Evolutionary conservation across 1,140 invertebrate species (phyloP), one percentile per base, ranked within the genome.

Genomic region (Zaprionus africanus): DNA sequence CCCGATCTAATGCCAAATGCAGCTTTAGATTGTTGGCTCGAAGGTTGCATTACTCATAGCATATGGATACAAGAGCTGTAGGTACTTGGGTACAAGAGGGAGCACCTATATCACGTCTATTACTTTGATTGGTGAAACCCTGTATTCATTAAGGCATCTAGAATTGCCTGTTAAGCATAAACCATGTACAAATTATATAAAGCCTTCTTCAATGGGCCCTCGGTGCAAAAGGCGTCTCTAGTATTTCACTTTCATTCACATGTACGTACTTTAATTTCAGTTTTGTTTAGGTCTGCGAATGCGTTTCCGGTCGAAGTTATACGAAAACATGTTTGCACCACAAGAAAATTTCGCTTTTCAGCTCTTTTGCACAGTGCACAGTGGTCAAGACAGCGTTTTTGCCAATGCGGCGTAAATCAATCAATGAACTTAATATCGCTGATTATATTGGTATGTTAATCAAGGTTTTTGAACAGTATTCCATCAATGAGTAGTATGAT

Each of bases 281-380:
- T 85, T 86, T 49, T 82, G 79, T 82, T 86, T 82, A 82, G 81
- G 76, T 86, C 64, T 78, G 82, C 82, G 76, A 79, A 79, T 86
- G 76, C 76, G 76, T 79, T 86, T 86, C 82, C 82, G 82, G 82
- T 82, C 76, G 19, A 51, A 51, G 46, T 24, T 51, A 24, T 51
- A 24, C 46, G 19, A 51, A 51, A 51, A 51, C 46, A 51, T 51
- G 46, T 51, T 51, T 69, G 82, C 61, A 67, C 61, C 76, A 78
- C 64, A 81, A 74, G 78, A 78, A 84, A 85, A 86, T 85, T 78
- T 74, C 59, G 74, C 73, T 78, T 73, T 68, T 81, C 63, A 63
- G 63, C 65, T 67, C 74, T 84, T 78, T 84, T 59, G 68, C 64
- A 51, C 54, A 64, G 58, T 49, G 28, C n/a, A 53, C 38, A 63